These are phyloP conservation scores for Vespertilio murinus DNA, from an alignment of 2,797 vertebrate genomes.

Conservation along the genomic window DNA sequence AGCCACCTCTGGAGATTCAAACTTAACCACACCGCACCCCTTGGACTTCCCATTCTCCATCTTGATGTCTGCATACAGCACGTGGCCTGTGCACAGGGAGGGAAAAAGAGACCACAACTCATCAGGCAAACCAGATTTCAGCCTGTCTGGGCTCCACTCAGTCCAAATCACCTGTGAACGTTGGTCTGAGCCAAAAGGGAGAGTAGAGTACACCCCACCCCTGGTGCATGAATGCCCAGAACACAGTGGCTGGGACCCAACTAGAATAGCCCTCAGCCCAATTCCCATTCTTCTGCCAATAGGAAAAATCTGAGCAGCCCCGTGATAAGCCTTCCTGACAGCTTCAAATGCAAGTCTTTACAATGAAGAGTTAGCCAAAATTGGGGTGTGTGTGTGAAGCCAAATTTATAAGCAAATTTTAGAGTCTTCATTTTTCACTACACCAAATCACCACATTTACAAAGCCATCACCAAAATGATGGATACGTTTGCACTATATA, in stretches of 20 bases:
- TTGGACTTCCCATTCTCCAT: conserved; percentile 99
- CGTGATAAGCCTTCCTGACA: background rate
- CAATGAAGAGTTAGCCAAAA: background rate
- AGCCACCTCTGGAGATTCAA: conserved; percentile 95
- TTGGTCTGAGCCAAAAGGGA: conserved; percentile 6
- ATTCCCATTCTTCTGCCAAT: conserved; percentile 40
- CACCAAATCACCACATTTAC: background rate
- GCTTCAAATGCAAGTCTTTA: background rate
- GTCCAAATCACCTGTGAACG: conserved; percentile 53
- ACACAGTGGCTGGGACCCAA: background rate
- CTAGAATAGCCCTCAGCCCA: background rate
- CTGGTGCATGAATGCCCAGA: background rate
- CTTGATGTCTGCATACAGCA: conserved; percentile 98
- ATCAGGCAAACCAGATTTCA: conserved; percentile 61
- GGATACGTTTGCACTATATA: background rate
- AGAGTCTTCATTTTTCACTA: background rate
- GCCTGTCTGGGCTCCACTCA: conserved; percentile 43
- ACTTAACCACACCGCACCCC: conserved; percentile 96
- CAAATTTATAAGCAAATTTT: background rate
- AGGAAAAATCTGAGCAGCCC: background rate
- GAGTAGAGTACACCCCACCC: background rate
- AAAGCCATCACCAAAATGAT: background rate
- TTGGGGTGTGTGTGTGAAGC: background rate
- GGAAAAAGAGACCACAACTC: conserved; percentile 58
- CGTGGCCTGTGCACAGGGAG: conserved; percentile 88